phyloP scores from a whole-genome alignment of 2,113 vertebrate species.

The Ochotona princeps region DNA sequence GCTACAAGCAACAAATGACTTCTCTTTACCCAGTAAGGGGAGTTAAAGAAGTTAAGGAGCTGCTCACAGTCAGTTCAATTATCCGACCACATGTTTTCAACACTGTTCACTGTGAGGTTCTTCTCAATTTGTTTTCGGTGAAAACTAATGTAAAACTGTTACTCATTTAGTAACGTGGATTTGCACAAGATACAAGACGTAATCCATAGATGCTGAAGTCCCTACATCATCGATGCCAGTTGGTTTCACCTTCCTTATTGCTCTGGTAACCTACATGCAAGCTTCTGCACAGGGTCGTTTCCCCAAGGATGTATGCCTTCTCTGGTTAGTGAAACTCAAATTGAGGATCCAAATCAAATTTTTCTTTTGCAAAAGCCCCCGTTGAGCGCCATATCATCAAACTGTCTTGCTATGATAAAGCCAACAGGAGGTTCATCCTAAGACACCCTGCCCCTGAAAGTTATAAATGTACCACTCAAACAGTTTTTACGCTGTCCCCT shows the following conservation, averaged over 20 bases:
- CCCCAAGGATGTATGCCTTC: neutral
- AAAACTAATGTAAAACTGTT: conserved; percentile 32
- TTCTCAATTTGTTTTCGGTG: neutral
- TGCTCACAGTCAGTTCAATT: neutral
- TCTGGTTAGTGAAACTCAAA: neutral
- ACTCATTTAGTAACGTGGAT: neutral
- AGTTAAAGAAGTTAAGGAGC: neutral
- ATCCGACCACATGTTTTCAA: neutral
- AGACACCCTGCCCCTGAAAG: neutral
- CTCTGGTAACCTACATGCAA: neutral
- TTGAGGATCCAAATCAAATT: neutral
- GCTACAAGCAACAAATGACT: conserved; percentile 11
- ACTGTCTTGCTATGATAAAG: neutral
- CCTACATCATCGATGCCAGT: neutral
- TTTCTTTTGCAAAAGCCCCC: neutral
- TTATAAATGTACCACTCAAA: neutral
- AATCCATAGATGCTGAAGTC: neutral
- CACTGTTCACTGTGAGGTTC: neutral
- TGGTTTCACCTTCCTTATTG: neutral
- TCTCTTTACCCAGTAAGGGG: conserved; percentile 35
- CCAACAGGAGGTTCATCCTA: neutral
- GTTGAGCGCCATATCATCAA: neutral
- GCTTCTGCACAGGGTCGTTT: neutral
- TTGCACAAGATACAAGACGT: neutral
- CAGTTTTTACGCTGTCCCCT: neutral